phyloP scores from a whole-genome alignment of 2,888 invertebrate species.

The Mechanitis messenoides region DNA sequence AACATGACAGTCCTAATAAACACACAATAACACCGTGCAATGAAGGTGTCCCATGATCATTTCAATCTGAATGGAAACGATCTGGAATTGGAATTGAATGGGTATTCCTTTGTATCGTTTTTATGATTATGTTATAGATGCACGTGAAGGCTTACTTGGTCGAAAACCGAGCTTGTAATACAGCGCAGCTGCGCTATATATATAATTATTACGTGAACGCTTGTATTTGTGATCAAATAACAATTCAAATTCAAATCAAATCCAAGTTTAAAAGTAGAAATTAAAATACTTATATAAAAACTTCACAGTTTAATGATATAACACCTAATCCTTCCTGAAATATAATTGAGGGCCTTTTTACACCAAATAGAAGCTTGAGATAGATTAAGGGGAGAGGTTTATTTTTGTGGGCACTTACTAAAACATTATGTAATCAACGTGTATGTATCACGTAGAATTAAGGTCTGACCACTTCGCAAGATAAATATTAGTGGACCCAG shows the following conservation, averaged over 20 bases:
- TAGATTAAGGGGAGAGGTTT: constrained; percentile 3
- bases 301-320: neutral
- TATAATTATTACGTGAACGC: neutral
- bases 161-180: neutral
- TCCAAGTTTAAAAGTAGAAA: neutral
- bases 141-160: constrained; percentile 8
- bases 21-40: constrained; percentile 52
- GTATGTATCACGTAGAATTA: constrained; percentile 17
- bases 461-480: constrained; percentile 28
- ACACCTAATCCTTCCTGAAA: constrained; percentile 1
- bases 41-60: constrained; percentile 60
- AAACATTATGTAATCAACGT: constrained; percentile 13
- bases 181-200: neutral
- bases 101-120: constrained; percentile 37
- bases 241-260: neutral
- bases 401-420: constrained; percentile 7
- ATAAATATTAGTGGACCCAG: constrained; percentile 41
- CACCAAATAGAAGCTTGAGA: neutral
- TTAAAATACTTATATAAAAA: neutral
- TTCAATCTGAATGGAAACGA: constrained; percentile 50
- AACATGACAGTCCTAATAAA: constrained; percentile 54
- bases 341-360: constrained; percentile 5
- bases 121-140: constrained; percentile 35
- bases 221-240: neutral
- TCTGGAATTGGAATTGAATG: constrained; percentile 46